These are phyloP conservation scores for Ginglymostoma cirratum DNA, from an alignment of 2,113 vertebrate genomes.

Conservation along the genomic window DNA sequence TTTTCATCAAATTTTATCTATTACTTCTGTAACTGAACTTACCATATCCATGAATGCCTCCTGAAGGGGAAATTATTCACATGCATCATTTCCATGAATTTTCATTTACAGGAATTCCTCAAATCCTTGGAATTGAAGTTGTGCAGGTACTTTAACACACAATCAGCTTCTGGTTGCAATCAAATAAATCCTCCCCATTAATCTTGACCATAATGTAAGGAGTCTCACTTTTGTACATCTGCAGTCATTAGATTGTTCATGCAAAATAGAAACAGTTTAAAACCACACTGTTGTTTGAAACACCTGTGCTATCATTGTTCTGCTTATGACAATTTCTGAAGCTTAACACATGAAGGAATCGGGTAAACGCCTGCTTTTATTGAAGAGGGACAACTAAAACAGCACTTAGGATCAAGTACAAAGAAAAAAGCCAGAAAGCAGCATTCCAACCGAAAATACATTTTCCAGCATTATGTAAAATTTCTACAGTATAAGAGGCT, in stretches of 20 bases:
- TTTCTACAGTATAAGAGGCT: background rate
- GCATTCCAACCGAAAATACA: background rate
- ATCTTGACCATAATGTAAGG: background rate
- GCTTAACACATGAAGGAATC: constrained; percentile 25
- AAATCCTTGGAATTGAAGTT: constrained; percentile 52
- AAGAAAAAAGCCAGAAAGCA: background rate
- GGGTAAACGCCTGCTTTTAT: constrained; percentile 39
- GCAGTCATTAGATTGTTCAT: background rate
- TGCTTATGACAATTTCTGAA: background rate
- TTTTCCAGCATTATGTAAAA: constrained; percentile 30
- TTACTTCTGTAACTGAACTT: constrained; percentile 45
- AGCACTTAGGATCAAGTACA: background rate
- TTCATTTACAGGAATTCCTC: constrained; percentile 62
- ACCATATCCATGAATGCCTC: constrained; percentile 99
- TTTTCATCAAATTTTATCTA: constrained; percentile 10
- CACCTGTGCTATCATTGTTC: constrained; percentile 9
- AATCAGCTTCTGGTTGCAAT: constrained; percentile 33
- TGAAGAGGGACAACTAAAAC: background rate
- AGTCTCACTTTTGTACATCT: background rate
- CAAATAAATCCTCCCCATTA: constrained; percentile 24
- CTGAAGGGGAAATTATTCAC: constrained; percentile 88
- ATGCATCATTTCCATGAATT: constrained; percentile 81
- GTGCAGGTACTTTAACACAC: constrained; percentile 41
- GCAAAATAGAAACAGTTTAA: constrained; percentile 23
- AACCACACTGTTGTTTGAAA: constrained; percentile 21